Percentiles rank a stretch among this genome's conserved stretches.
These are phyloP conservation scores for Drosophila tani DNA, from an alignment of 1,140 invertebrate genomes.

Conservation along the genomic window DNA sequence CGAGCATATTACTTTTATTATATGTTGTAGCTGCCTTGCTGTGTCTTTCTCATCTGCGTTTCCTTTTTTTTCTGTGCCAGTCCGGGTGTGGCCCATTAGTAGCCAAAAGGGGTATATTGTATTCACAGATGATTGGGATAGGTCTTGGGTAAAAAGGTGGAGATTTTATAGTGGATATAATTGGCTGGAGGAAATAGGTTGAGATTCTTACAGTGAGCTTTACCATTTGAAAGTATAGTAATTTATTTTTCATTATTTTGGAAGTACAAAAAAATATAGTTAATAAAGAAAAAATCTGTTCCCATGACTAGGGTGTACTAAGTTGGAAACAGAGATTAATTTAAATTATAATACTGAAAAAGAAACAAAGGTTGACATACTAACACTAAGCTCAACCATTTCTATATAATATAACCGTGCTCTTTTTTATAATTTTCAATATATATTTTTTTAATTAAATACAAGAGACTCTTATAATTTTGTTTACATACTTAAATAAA, in stretches of 20 bases:
- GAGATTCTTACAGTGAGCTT: neutral
- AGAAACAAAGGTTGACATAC: too few species aligned
- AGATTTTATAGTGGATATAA: neutral
- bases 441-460: neutral
- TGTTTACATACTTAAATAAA: neutral
- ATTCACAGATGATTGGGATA: slow-evolving; percentile 7
- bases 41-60: slow-evolving; percentile 45
- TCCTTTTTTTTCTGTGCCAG: neutral
- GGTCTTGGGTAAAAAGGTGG: neutral
- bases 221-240: neutral
- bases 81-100: slow-evolving; percentile 22
- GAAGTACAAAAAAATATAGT: too few species aligned
- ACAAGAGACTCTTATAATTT: neutral
- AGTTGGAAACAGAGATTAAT: too few species aligned
- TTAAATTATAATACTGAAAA: too few species aligned
- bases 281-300: too few species aligned
- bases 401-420: too few species aligned
- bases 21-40: slow-evolving; percentile 68
- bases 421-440: too few species aligned
- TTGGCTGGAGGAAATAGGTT: neutral
- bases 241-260: neutral
- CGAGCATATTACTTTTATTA: slow-evolving; percentile 83
- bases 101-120: slow-evolving; percentile 25
- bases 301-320: too few species aligned
- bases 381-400: too few species aligned